Base-by-base conservation (phyloP, 1,140 invertebrate genomes). In the Cydia amplana region DNA sequence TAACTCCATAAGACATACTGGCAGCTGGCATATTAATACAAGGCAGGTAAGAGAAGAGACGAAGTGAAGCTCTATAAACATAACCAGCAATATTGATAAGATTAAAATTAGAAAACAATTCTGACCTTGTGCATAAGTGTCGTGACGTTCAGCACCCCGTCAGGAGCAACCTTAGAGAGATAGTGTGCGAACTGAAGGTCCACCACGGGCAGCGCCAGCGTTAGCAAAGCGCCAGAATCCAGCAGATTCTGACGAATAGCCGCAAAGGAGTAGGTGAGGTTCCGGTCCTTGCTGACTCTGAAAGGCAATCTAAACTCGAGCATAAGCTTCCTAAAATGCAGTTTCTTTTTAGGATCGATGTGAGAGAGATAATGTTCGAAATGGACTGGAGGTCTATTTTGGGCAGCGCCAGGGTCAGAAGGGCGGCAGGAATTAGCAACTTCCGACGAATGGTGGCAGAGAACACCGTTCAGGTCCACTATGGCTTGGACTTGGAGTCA, bases 301-400 rank as follows among this genome's bases (percentile, higher is more conserved):
- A 9, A 76, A 25, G 5, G 9, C 9, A 40, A 40, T 73, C 43
- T 65, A 73, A 89, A 85, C 78, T 80, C 79, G 18, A 82, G 78
- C 63, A 86, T 80, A 51, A 87, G 78, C 32, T 83, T 75, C 1
- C 82, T 85, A 36, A 89, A 63, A 60, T 88, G 87, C 77, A 0
- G 74, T 75, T 12, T 78, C 75, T 0, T 81, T 75, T 1, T 72
- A 65, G 40, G 9, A 43, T 4, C 12, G 7, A 16, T 16, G 28
- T 25, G 63, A 16, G 63, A 28, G 9, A 16, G 9, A 6, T 65
- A 12, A 46, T 64, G n/a, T 43, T 64, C 25, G 25, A 16, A 65
- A 10, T 25, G 25, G 4, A 65, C 23, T 25, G 25, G 4, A 65
- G 63, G 25, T 28, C 63, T 72, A 0, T 55, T 23, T 1, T 87